These are phyloP conservation scores for Ochropleura leucogaster DNA, from an alignment of 2,888 invertebrate genomes.

Conservation along the genomic window DNA sequence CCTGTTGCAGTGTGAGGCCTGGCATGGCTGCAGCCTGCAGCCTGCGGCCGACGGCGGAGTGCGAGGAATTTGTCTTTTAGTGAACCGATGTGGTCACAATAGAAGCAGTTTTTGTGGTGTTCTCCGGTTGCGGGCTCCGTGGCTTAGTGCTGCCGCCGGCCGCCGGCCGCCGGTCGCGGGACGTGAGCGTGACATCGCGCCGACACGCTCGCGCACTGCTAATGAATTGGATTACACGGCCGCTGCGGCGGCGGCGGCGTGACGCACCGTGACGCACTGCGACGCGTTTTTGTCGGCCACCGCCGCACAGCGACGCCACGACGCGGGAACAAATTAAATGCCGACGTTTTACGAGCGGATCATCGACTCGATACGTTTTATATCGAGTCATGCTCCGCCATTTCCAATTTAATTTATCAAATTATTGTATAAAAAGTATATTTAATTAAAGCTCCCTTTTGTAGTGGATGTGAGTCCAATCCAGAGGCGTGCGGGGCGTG, in stretches of 20 bases:
- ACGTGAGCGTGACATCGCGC: constrained; percentile 45
- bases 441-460: constrained; percentile 70
- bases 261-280: constrained; percentile 40
- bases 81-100: constrained; percentile 59
- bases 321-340: constrained; percentile 72
- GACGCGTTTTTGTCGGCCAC: constrained; percentile 56
- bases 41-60: not conserved
- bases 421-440: constrained; percentile 71
- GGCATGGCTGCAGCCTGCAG: not conserved
- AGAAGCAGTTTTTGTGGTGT: constrained; percentile 50
- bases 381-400: constrained; percentile 70
- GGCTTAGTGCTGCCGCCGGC: not conserved
- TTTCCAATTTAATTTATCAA: constrained; percentile 74
- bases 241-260: constrained; percentile 31
- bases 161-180: constrained; percentile 15
- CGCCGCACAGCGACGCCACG: constrained; percentile 32
- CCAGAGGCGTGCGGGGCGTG: constrained; percentile 9
- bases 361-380: constrained; percentile 59
- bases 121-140: not conserved
- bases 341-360: constrained; percentile 68
- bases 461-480: constrained; percentile 48
- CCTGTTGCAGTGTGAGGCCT: not conserved
- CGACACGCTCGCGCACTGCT: constrained; percentile 69
- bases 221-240: constrained; percentile 76
- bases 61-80: constrained; percentile 62